Base-by-base conservation (phyloP, 2,113 vertebrate genomes). In the Oncorhynchus keta region DNA sequence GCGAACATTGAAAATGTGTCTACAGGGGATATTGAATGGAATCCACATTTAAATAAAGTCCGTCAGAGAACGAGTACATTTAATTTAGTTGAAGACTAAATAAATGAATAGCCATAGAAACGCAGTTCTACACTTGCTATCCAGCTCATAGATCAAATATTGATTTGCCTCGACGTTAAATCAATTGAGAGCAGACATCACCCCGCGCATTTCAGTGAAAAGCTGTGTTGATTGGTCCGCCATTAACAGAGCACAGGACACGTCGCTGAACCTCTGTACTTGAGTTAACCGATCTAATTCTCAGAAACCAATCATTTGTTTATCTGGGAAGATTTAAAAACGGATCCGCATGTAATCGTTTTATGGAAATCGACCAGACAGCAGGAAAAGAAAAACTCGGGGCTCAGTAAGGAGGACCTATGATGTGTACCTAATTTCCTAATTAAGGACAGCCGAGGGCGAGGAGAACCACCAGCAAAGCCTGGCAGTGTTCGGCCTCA, bases 281-380 rank as follows among this genome's bases (percentile, higher is more conserved):
- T 84, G 81, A 80, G 83, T 79, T 79, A 80, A 71, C 77, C 74
- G 77, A 81, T 84, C 79, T 91, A 88, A 93, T 95, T 94, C 90
- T 90, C 91, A 24, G 79, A 83, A 80, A 84, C 74, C 83, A 73
- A 85, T 89, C 83, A 91, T 92, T 90, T 92, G 89, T 90, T 90
- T 91, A 89, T 92, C 89, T 78, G 86, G 69, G 77, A 71, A 86
- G 79, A 90, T 90, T 88, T 91, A 93, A 92, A 91, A 92, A 91
- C 90, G 93, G 92, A 94, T 94, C 92, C 91, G 90, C 93, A 92
- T 92, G 93, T 95, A 96, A 94, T 95, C 93, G 93, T 84, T 91
- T 94, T 92, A 75, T 87, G 92, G 92, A 93, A 94, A 84, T 94
- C 87, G 84, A 85, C 89, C 70, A 89, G 77, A 79, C 87, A 74